Evolutionary conservation across 2,797 vertebrate species (phyloP).

Genomic region (Etheostoma nigrum): DNA sequence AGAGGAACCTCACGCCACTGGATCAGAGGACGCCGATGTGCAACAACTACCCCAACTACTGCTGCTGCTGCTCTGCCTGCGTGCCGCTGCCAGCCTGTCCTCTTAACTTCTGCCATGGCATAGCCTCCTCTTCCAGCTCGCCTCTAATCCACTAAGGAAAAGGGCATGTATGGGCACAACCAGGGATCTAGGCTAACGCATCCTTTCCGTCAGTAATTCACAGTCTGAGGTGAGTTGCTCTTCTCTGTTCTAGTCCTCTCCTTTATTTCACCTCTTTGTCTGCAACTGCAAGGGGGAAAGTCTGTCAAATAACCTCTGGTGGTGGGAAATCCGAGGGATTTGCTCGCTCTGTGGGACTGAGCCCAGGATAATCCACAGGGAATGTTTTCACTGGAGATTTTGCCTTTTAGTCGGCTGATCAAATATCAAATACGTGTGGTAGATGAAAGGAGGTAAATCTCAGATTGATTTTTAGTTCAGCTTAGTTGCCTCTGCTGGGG

Average conservation of each 20-base stretch:
- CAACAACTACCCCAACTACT: constrained; percentile 79
- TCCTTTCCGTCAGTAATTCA: constrained; percentile 83
- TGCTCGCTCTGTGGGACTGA: constrained; percentile 50
- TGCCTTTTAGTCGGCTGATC: constrained; percentile 47
- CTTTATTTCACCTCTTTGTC: constrained; percentile 64
- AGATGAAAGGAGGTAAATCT: constrained; percentile 56
- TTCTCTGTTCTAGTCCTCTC: constrained; percentile 58
- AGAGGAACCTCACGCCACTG: constrained; percentile 67
- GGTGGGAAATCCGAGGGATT: constrained; percentile 55
- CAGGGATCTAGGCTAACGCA: constrained; percentile 83
- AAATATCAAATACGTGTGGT: constrained; percentile 48
- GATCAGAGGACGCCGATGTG: constrained; percentile 83
- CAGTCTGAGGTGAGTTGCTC: constrained; percentile 89
- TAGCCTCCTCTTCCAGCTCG: constrained; percentile 68
- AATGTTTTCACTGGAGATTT: constrained; percentile 55
- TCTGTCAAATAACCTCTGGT: constrained; percentile 61
- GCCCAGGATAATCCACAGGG: constrained; percentile 49
- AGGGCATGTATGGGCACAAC: constrained; percentile 84
- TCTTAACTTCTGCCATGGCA: constrained; percentile 80
- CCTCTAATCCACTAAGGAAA: constrained; percentile 79
- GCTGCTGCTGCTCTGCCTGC: constrained; percentile 46
- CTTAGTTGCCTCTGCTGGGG: constrained; percentile 34
- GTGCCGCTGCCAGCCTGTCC: constrained; percentile 48
- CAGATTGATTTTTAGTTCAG: constrained; percentile 37
- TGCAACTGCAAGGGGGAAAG: constrained; percentile 36